Base-by-base conservation (phyloP, 2,797 vertebrate species). In the Centroberyx gerrardi region DNA sequence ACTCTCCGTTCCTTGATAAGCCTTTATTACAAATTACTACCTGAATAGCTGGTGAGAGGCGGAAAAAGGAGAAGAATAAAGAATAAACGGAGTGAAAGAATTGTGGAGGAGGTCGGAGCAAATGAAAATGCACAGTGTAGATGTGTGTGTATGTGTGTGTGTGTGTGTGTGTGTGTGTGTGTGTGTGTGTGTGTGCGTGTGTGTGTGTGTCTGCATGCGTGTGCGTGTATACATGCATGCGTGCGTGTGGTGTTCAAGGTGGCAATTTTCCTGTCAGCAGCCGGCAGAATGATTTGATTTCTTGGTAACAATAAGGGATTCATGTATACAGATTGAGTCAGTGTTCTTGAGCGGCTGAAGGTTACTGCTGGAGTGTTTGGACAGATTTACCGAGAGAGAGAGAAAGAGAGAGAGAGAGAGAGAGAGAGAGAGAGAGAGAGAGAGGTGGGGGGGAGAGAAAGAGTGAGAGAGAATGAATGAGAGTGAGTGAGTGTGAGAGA, bases 281-380 rank as follows among this genome's bases (percentile, higher is more conserved):
- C 72, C 65, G 38, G 74, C 75, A 81, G 84, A 93, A 85, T 86
- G 80, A 92, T 91, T 90, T 86, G 84, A 92, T 92, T 92, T 83
- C 79, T 76, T 60, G 74, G 84, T 79, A 86, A 88, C 86, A 91
- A 90, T 91, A 81, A 90, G 86, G 74, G 76, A 90, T 88, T 89
- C 79, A 75, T 90, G 82, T 86, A 84, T 83, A 84, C 81, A 87
- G 90, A 93, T 86, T 84, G 88, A 89, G 85, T 90, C 81, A 2
- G 81, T 87, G 89, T 88, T 93, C 84, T 87, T 89, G 71, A 93
- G 78, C 70, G n/a, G 44, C 78, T 81, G 79, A 90, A 92, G 90
- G 90, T 92, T 93, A 90, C 74, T 62, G 84, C 83, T 66, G 61
- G 66, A 88, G 82, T 82, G 27, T 76, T 75, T 83, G 79, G 78